phyloP scores from a whole-genome alignment of 2,113 vertebrate species.

The Connochaetes taurinus region DNA sequence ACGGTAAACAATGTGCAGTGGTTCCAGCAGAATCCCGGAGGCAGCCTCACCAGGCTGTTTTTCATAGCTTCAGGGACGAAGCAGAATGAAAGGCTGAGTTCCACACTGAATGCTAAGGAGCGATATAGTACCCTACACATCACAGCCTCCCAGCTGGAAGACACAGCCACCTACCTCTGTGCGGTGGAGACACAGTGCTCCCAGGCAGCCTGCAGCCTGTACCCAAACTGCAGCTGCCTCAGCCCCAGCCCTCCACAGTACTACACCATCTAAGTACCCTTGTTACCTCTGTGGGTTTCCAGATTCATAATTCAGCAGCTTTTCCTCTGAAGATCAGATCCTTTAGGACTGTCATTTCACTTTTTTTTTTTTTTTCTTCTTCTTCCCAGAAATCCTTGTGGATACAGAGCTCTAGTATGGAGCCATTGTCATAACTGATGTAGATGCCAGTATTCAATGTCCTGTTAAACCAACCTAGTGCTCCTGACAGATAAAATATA shows the following conservation, averaged over 20 bases:
- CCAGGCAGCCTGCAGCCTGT: not conserved
- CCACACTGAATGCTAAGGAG: not conserved
- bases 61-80: not conserved
- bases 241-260: accelerated
- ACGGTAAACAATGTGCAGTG: accelerated
- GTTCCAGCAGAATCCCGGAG: not conserved
- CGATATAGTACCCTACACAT: not conserved
- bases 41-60: not conserved
- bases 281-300: not conserved
- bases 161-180: constrained; percentile 32
- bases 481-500: not conserved
- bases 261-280: not conserved
- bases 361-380: not conserved
- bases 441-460: not conserved
- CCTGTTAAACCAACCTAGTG: not conserved
- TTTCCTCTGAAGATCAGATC: not conserved
- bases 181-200: not conserved
- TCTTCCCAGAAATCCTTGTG: not conserved
- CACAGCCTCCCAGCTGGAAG: not conserved
- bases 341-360: too few species aligned
- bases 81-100: not conserved
- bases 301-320: not conserved
- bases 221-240: not conserved
- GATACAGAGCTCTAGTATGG: not conserved
- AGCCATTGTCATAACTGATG: not conserved